These are phyloP conservation scores for Drosophila cracens DNA, from an alignment of 2,888 invertebrate species.

Conservation along the genomic window DNA sequence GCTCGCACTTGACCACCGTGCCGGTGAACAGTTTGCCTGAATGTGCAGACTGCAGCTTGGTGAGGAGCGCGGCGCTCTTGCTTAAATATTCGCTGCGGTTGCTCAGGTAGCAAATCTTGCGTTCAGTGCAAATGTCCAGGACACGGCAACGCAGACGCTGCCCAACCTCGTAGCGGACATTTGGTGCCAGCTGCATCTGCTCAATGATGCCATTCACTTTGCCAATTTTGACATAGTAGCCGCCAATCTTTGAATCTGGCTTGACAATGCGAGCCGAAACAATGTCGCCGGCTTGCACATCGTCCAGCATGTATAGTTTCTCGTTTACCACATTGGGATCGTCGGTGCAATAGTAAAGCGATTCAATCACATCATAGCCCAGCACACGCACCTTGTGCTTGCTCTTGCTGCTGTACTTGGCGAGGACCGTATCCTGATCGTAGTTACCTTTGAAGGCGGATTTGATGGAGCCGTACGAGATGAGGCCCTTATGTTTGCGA, in stretches of 20 bases:
- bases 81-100: conserved; percentile 88
- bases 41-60: conserved; percentile 85
- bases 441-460: conserved; percentile 82
- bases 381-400: conserved; percentile 87
- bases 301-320: conserved; percentile 86
- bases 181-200: conserved; percentile 86
- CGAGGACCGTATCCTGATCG: conserved; percentile 83
- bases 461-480: conserved; percentile 81
- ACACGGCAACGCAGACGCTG: conserved; percentile 88
- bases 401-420: conserved; percentile 83
- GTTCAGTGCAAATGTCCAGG: conserved; percentile 85
- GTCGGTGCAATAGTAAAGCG: conserved; percentile 89
- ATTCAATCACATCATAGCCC: conserved; percentile 88
- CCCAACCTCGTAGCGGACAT: conserved; percentile 86
- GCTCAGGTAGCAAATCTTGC: conserved; percentile 87
- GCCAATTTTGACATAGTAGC: conserved; percentile 86
- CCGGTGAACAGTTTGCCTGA: conserved; percentile 84
- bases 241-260: conserved; percentile 85
- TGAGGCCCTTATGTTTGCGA: conserved; percentile 81
- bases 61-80: conserved; percentile 86
- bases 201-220: conserved; percentile 87
- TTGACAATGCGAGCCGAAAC: conserved; percentile 86
- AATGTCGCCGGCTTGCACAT: conserved; percentile 86
- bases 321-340: conserved; percentile 87
- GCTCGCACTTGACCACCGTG: conserved; percentile 80